Conservation (phyloP, 2,888 invertebrate genomes). For the Lochmaea capreae region DNA sequence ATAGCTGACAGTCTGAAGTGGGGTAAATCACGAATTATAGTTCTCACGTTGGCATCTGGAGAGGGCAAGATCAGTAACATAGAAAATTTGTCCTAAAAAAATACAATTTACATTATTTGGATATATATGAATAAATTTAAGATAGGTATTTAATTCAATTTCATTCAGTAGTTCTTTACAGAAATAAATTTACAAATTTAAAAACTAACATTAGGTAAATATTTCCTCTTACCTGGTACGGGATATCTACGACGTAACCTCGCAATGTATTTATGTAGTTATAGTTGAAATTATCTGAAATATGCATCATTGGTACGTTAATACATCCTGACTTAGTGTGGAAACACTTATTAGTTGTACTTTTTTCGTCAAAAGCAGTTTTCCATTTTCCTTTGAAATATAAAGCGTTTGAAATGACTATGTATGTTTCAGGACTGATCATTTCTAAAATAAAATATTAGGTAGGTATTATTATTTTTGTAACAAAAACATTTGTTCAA, state of each 20-base stretch:
- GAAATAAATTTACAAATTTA: too few species aligned
- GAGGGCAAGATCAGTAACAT: conserved; percentile 69
- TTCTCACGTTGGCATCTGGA: conserved; percentile 66
- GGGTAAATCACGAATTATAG: conserved; percentile 70
- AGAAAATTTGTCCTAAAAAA: conserved; percentile 42
- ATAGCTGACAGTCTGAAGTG: conserved; percentile 69
- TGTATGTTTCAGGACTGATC: conserved; percentile 68
- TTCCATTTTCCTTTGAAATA: conserved; percentile 86
- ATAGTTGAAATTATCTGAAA: conserved; percentile 72
- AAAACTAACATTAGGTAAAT: too few species aligned
- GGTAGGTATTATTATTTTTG: background rate
- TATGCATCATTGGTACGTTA: conserved; percentile 77
- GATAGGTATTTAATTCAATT: too few species aligned
- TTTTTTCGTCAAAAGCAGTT: conserved; percentile 70
- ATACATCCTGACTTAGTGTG: conserved; percentile 71
- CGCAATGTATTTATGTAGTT: conserved; percentile 73
- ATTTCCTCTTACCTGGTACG: conserved; percentile 74
- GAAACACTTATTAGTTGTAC: conserved; percentile 72
- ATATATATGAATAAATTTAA: too few species aligned
- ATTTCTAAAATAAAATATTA: conserved; percentile 63
- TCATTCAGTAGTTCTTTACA: too few species aligned
- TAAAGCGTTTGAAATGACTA: conserved; percentile 81
- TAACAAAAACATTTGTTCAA: too few species aligned
- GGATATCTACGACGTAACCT: conserved; percentile 76
- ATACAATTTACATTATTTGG: background rate